Base-by-base conservation (phyloP, 2,888 invertebrate genomes). In the Apantesis nais region DNA sequence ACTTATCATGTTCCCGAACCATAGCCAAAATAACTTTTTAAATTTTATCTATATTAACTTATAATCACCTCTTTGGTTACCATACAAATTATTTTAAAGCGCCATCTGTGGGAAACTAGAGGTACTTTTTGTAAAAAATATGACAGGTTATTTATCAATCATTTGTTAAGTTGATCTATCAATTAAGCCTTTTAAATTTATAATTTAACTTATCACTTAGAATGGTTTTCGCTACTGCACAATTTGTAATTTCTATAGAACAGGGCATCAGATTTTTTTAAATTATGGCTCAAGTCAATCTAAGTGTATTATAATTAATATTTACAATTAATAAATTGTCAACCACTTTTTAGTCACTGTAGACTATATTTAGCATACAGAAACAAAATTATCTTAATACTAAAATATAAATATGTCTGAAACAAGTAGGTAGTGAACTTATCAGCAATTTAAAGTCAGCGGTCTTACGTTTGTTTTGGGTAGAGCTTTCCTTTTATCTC, bases 1-100 rank as follows among this genome's bases (percentile, higher is more conserved):
- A 81, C 65, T 73, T 72, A 75, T 72, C 78, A 77, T 81, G 81
- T 81, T 74, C 34, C 44, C 64, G 39, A 70, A 70, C 29, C 64
- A 71, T 72, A 70, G 55, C 37, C 8, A 73, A 74, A 75, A 66
- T 71, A 64, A 71, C 68, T 73, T 77, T 79, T 77, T 71, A 61
- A 22, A 77, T 76, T 74, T 77, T 71, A 62, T 34, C 73, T 74
- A 39, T 76, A 64, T 69, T 73, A 78, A 78, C 62, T 74, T 74
- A 31, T 71, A 74, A 78, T 80, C 67, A 83, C 69, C 72, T 72
- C 58, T 73, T 74, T 74, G 67, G 61, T 55, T 71, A 61, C 61
- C 41, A 67, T 71, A 70, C 62, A 72, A 62, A 60, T 72, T 66
- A 48, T 64, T 64, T 44, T 31, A 62, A 68, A 69, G 44, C 73